Evolutionary conservation across 2,888 invertebrate genomes (phyloP).

Genomic region (Thera obeliscata): DNA sequence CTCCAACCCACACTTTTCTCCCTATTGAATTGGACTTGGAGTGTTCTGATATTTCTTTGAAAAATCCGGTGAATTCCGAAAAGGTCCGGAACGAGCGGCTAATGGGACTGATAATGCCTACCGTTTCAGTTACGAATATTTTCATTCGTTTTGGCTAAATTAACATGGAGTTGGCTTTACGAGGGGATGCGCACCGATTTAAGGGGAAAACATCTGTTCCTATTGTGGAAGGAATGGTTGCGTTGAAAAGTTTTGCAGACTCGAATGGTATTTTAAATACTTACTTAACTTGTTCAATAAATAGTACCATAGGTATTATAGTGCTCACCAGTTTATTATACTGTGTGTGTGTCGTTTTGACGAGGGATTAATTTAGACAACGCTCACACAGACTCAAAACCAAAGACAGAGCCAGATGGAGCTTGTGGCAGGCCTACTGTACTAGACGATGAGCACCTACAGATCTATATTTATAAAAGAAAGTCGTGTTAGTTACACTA

Average conservation of each 20-base stretch:
- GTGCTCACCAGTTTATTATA: no score
- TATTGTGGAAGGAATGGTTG: neutral
- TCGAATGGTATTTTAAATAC: neutral
- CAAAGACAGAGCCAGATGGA: no score
- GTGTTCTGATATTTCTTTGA: constrained; percentile 9
- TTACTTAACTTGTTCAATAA: neutral
- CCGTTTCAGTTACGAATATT: constrained; percentile 35
- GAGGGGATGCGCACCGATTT: constrained; percentile 6
- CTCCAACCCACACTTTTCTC: neutral
- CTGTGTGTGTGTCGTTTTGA: no score
- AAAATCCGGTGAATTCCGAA: constrained; percentile 5
- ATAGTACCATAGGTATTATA: no score
- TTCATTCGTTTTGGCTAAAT: constrained; percentile 30
- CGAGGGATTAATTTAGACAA: no score
- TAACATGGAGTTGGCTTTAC: constrained; percentile 13
- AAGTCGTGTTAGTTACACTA: no score
- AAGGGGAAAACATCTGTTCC: constrained; percentile 8
- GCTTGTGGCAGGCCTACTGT: no score
- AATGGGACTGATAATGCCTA: constrained; percentile 33
- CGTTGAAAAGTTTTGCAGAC: neutral
- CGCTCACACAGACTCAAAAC: no score
- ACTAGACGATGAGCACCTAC: no score
- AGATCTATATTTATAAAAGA: no score
- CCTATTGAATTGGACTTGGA: neutral
- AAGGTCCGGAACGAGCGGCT: constrained; percentile 19